Evolutionary conservation across 1,140 invertebrate genomes (phyloP).

Genomic region (Sesamia nonagrioides): DNA sequence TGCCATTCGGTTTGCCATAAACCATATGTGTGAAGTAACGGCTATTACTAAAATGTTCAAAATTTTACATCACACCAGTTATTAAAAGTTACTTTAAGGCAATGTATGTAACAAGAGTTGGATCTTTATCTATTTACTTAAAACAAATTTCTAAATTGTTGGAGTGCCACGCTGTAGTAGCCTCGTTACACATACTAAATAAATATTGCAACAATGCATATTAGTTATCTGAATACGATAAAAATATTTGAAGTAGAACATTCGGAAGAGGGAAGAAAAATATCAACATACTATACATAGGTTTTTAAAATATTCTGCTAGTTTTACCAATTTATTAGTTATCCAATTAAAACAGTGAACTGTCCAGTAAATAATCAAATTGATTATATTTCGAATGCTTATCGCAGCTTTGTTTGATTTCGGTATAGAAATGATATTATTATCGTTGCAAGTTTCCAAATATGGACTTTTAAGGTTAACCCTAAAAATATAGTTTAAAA

Average conservation of each 20-base stretch:
- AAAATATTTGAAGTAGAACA: neutral
- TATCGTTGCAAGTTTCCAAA: slow-evolving; percentile 18
- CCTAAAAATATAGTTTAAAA: slow-evolving; percentile 42
- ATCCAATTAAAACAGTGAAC: neutral
- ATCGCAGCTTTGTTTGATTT: slow-evolving; percentile 6
- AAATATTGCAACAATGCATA: slow-evolving; percentile 23
- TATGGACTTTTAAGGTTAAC: slow-evolving; percentile 32
- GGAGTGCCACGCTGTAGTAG: neutral
- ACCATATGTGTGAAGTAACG: neutral
- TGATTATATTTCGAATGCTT: slow-evolving; percentile 1
- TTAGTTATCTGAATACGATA: slow-evolving; percentile 20
- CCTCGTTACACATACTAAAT: slow-evolving; percentile 20
- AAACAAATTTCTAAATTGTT: slow-evolving; percentile 20
- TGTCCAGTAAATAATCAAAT: neutral
- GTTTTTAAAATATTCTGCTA: neutral
- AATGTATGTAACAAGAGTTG: slow-evolving; percentile 7
- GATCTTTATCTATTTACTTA: slow-evolving; percentile 27
- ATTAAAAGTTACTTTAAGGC: slow-evolving; percentile 23
- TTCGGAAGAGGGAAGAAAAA: slow-evolving; percentile 18
- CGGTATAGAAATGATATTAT: neutral
- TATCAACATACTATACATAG: neutral
- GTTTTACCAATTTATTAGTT: slow-evolving; percentile 17
- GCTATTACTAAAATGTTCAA: slow-evolving; percentile 9
- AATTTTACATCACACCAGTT: slow-evolving; percentile 25
- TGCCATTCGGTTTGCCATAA: slow-evolving; percentile 16